These are phyloP conservation scores for Nematostella vectensis DNA, from an alignment of 92 coral and sea anemone species.

Conservation along the genomic window DNA sequence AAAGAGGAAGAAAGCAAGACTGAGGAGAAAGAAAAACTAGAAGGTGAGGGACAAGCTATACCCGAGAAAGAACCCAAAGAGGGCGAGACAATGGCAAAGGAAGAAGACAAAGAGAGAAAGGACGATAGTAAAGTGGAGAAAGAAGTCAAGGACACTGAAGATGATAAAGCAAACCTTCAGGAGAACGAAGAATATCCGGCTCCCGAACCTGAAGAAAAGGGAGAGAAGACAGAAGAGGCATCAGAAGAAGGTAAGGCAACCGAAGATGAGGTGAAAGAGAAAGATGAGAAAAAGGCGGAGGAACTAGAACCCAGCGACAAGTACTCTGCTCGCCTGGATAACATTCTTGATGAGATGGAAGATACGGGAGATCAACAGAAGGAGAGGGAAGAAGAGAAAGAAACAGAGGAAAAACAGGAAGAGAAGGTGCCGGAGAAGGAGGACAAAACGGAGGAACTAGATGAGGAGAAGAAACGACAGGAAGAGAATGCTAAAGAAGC, in stretches of 20 bases:
- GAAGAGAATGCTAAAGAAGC: constrained; percentile 8
- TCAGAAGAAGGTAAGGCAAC: constrained; percentile 2
- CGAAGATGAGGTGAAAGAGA: not conserved
- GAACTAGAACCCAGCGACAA: constrained; percentile 38
- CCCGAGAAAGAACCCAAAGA: constrained; percentile 3
- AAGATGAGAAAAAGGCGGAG: constrained; percentile 4
- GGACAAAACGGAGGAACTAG: constrained; percentile 1
- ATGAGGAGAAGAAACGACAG: constrained; percentile 23
- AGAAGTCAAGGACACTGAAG: constrained; percentile 5
- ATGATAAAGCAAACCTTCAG: not conserved
- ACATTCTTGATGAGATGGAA: constrained; percentile 61
- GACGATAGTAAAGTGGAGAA: constrained; percentile 3
- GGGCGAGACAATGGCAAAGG: constrained; percentile 6
- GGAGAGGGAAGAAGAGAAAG: constrained; percentile 7
- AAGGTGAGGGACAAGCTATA: constrained; percentile 6
- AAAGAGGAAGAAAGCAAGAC: constrained; percentile 12
- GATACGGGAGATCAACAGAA: constrained; percentile 18
- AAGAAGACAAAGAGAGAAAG: constrained; percentile 9
- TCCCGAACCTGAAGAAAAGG: constrained; percentile 1
- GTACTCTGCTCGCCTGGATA: constrained; percentile 83
- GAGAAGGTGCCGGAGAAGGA: constrained; percentile 3
- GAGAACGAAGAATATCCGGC: constrained; percentile 8
- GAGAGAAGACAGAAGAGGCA: not conserved
- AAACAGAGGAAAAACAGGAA: not conserved
- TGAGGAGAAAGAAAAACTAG: constrained; percentile 7